Percentiles rank a stretch among this genome's conserved stretches.
phyloP scores from a whole-genome alignment of 2,888 invertebrate species.

The Calameuta idolon region DNA sequence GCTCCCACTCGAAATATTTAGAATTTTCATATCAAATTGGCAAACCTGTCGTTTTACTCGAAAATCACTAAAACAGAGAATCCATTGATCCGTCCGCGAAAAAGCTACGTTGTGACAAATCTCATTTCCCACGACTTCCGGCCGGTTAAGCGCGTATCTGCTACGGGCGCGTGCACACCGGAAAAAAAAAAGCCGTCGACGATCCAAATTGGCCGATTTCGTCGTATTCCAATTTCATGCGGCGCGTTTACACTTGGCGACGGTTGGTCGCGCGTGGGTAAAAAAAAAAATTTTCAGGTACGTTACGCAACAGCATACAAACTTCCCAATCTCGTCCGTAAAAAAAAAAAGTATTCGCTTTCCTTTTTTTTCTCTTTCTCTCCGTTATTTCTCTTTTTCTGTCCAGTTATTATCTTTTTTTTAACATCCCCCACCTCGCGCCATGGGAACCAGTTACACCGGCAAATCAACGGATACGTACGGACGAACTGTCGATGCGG shows the following conservation, averaged over 20 bases:
- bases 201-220: background rate
- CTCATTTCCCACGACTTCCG: background rate
- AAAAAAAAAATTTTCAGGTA: background rate
- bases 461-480: background rate
- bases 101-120: background rate
- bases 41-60: background rate
- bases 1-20: background rate
- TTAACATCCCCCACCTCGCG: slow-evolving; percentile 5
- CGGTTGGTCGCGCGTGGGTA: background rate
- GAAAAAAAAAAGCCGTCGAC: background rate
- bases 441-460: background rate
- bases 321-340: no score
- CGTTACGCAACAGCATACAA: background rate
- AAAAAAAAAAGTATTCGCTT: background rate
- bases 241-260: background rate
- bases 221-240: background rate
- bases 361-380: background rate
- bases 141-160: background rate
- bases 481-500: background rate
- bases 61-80: background rate
- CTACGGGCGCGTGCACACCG: background rate
- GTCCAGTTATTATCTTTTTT: background rate
- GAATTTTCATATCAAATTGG: background rate
- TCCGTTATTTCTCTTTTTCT: background rate
- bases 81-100: background rate